phyloP scores from a whole-genome alignment of 2,888 invertebrate species.

The Synanthedon myopaeformis region DNA sequence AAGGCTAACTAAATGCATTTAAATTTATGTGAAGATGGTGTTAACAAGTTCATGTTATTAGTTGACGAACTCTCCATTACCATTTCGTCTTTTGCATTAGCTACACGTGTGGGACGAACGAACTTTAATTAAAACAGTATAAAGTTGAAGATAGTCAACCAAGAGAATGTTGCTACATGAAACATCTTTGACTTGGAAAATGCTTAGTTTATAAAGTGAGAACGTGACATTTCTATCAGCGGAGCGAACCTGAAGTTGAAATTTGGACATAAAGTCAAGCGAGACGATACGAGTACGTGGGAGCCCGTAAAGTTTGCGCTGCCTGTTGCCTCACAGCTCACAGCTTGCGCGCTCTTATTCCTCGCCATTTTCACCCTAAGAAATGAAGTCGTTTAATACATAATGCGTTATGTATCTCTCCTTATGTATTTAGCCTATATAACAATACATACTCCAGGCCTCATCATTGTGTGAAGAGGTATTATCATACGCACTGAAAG shows the following conservation, averaged over 20 bases:
- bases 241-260: conserved; percentile 19
- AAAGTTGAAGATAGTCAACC: neutral
- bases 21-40: no score
- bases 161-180: conserved; percentile 24
- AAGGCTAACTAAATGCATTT: no score
- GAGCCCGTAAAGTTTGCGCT: conserved; percentile 3
- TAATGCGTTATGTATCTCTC: no score
- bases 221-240: conserved; percentile 34
- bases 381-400: no score
- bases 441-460: neutral
- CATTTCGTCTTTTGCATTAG: no score
- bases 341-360: neutral
- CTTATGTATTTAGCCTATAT: no score
- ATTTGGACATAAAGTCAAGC: conserved; percentile 17
- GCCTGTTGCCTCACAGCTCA: conserved; percentile 4
- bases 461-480: no score
- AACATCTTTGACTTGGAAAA: conserved; percentile 42
- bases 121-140: conserved; percentile 39
- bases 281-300: conserved; percentile 7
- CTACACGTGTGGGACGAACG: conserved; percentile 9
- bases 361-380: no score
- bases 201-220: conserved; percentile 27
- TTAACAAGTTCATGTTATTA: no score
- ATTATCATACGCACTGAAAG: no score
- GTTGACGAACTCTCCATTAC: no score